phyloP scores from a whole-genome alignment of 1,140 invertebrate genomes.

The Philopotamus ludificatus region DNA sequence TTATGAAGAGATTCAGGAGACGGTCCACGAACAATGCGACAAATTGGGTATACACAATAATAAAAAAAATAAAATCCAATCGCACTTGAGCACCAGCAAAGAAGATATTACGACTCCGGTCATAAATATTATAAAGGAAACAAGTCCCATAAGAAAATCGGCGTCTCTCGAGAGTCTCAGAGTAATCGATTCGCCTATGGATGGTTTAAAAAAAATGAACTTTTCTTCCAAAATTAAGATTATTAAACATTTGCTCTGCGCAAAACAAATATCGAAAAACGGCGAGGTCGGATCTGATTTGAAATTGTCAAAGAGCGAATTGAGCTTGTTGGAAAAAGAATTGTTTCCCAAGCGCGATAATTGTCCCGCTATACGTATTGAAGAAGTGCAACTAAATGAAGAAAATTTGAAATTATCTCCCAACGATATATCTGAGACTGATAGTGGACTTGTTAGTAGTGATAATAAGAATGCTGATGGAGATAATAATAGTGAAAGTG shows the following conservation, averaged over 20 bases:
- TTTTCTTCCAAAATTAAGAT: constrained; percentile 27
- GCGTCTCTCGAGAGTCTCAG: constrained; percentile 27
- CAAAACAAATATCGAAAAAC: constrained; percentile 5
- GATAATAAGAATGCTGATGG: not conserved
- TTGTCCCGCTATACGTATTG: constrained; percentile 32
- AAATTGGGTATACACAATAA: constrained; percentile 36
- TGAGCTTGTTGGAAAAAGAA: constrained; percentile 30
- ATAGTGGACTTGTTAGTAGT: not conserved
- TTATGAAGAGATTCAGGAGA: constrained; percentile 51
- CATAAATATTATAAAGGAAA: not conserved
- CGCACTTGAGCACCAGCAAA: constrained; percentile 49
- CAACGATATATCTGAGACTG: not conserved
- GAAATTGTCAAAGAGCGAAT: constrained; percentile 29
- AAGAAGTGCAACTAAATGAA: constrained; percentile 41
- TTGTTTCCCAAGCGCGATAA: not conserved
- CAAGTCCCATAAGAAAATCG: constrained; percentile 1
- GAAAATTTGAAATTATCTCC: constrained; percentile 5
- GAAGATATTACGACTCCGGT: constrained; percentile 18
- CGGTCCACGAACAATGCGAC: constrained; percentile 45
- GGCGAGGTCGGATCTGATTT: not conserved
- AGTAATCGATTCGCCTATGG: not conserved
- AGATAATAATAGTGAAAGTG: constrained; percentile 47
- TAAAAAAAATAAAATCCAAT: constrained; percentile 44
- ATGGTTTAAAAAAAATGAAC: constrained; percentile 14
- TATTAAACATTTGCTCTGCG: constrained; percentile 29